phyloP scores from a whole-genome alignment of 2,797 vertebrate species.

The Hippocampus kuda region DNA sequence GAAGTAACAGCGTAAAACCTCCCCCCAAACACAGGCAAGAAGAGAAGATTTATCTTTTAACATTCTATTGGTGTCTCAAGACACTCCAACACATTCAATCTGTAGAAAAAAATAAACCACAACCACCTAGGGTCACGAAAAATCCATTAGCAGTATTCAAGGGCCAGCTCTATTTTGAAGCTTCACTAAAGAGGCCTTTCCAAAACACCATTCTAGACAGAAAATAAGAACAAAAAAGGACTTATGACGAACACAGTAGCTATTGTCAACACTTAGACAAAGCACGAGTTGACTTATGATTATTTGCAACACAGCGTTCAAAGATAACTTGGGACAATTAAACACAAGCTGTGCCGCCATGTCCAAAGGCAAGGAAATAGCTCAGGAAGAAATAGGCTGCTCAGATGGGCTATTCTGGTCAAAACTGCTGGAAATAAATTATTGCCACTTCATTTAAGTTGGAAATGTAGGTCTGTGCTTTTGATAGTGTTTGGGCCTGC shows the following conservation, averaged over 20 bases:
- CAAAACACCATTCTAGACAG: neutral
- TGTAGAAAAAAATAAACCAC: conserved; percentile 12
- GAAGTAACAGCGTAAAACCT: conserved; percentile 27
- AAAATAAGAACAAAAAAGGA: neutral
- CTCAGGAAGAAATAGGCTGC: no score
- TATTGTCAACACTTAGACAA: neutral
- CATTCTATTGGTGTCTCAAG: conserved; percentile 26
- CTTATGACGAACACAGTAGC: neutral
- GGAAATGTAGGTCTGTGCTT: no score
- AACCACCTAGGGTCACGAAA: neutral
- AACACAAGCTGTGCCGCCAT: neutral
- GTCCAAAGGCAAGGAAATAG: no score
- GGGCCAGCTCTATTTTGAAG: neutral
- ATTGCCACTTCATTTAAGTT: no score
- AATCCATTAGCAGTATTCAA: neutral
- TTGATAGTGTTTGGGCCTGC: no score
- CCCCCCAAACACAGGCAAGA: conserved; percentile 8
- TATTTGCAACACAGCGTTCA: neutral
- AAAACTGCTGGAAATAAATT: no score
- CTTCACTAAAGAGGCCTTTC: neutral
- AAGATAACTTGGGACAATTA: neutral
- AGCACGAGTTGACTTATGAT: neutral
- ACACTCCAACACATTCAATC: conserved; percentile 6
- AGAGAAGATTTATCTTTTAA: conserved; percentile 45
- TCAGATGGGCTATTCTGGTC: no score